Evolutionary conservation across 2,797 vertebrate genomes (phyloP).

Genomic region (Sciurus vulgaris): DNA sequence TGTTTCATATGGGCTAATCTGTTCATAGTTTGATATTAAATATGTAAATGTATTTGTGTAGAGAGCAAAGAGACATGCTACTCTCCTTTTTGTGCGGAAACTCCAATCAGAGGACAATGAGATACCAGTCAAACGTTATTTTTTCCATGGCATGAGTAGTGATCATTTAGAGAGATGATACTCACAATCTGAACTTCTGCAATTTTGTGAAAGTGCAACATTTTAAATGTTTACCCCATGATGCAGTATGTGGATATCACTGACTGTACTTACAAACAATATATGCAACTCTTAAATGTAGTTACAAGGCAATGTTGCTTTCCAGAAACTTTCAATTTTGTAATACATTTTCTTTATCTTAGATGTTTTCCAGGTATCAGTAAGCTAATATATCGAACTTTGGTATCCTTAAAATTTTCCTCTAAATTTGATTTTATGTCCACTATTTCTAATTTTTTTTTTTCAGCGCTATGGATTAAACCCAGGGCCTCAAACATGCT

Average conservation of each 20-base stretch:
- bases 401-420: neutral
- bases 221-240: neutral
- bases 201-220: neutral
- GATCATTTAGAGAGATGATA: neutral
- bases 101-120: neutral
- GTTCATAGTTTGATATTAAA: neutral
- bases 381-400: neutral
- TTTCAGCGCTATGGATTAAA: neutral
- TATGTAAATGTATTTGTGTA: neutral
- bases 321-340: neutral
- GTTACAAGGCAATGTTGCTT: neutral
- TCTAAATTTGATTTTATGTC: slow-evolving; percentile 22
- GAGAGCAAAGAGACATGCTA: neutral
- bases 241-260: neutral
- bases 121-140: neutral
- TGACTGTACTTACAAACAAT: neutral
- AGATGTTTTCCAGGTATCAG: neutral
- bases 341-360: neutral
- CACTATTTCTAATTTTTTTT: neutral
- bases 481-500: no score
- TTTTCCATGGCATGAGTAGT: neutral
- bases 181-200: neutral
- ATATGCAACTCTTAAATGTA: neutral
- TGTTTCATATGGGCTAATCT: neutral
- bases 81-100: neutral